Base-by-base conservation (phyloP, 2,113 vertebrate genomes). In the Varanus komodoensis region DNA sequence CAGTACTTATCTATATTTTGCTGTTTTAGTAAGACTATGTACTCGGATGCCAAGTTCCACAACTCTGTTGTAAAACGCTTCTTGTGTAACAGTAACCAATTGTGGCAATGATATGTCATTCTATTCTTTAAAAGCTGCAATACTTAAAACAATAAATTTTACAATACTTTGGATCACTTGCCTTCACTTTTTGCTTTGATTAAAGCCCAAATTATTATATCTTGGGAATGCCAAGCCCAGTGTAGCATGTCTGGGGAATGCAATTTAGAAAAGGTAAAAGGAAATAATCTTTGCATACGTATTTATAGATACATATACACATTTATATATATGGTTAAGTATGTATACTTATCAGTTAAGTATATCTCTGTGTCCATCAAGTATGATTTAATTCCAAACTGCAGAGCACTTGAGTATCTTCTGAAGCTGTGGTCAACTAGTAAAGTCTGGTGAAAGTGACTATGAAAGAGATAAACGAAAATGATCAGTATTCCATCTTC, bases 121-220 rank as follows among this genome's bases (percentile, higher is more conserved):
- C 95, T 96, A 90, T 90, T 79, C 89, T 90, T 90, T 69, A 96
- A 97, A 97, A 97, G 96, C 97, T 97, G 95, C 97, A 97, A 97
- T 97, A 97, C 97, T 97, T 96, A 97, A 90, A 90, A 97, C 97
- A 98, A 98, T 98, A 98, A 98, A 98, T 97, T 97, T 97, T 97
- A 97, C 95, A 97, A 94, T 95, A 97, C 97, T 97, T 97, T 97
- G 96, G 96, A 97, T 95, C 69, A 77, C 92, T 90, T 93, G 93
- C 95, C 90, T 95, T 95, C 93, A 94, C 86, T 79, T 95, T 95
- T 88, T 92, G 77, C 82, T 95, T 93, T 93, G 83, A 94, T 91
- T 69, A 4, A 64, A 91, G 91, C 83, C 32, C 38, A 85, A 92
- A 64, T 19, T 82, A 68, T 74, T 44, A 44, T 92, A 89, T 57